Base-by-base conservation (phyloP, 2,113 vertebrate genomes). In the Telmatochromis sp. region DNA sequence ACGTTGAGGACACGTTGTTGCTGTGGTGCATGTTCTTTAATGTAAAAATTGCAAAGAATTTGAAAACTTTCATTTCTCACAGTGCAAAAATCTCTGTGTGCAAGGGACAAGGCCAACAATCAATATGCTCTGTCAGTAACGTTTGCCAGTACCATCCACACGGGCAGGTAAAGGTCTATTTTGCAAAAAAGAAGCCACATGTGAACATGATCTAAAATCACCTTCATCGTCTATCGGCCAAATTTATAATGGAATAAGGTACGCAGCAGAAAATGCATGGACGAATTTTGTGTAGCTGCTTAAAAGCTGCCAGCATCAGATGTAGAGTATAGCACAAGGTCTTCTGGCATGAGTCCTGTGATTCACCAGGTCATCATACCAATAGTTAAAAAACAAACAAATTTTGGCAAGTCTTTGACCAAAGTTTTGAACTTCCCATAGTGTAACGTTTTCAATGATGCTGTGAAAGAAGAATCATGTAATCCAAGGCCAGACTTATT, bases 131-230 rank as follows among this genome's bases (percentile, higher is more conserved):
- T 4, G 15, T 19, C 17, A 0, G 55, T 58, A 15, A 63, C 2
- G 0, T 63, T 63, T 63, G 58, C 31, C 15, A 63, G 15, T 33
- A 9, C 2, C 31, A 63, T 35, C 58, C 9, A 63, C 15, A 19
- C 0, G 9, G 1, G 28, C 28, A 3, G 31, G 9, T 63, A 63
- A 63, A 63, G 58, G 1, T 11, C 2, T 63, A 33, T 33, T 63
- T n/a, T 35, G 9, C 31, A 0, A 35, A 19, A 3, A 35, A 11
- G 9, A 33, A 7, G 58, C 31, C 31, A 11, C 58, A 0, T 35
- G 17, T 63, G 58, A 3, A 35, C 19, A 65, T 0, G 60, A 37
- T 37, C 60, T 37, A n/a, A 37, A 65, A 21, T 7, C 10, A 5
- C 33, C 19, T 35, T 37, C 7, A 65, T 65, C 4, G 2, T 37